Conservation (phyloP, 1,140 invertebrate genomes). For the Drosophila hydei region DNA sequence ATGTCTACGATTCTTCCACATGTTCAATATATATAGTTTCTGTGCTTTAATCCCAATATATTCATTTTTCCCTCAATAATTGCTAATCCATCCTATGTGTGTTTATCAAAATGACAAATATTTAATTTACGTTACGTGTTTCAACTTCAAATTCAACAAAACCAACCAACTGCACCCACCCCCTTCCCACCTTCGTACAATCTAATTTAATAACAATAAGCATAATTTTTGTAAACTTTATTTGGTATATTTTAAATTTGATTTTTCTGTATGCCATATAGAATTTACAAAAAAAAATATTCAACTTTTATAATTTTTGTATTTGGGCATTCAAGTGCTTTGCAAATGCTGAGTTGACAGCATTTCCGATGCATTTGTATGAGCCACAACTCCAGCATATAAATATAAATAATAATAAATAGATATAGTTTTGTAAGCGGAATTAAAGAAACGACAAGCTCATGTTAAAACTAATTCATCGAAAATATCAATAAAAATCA, state of each 20-base stretch:
- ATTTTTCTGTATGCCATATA: conserved; percentile 52
- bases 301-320: conserved; percentile 25
- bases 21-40: conserved; percentile 30
- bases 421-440: conserved; percentile 58
- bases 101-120: conserved; percentile 31
- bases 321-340: conserved; percentile 52
- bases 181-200: conserved; percentile 1
- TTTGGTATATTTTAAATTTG: conserved; percentile 44
- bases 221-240: conserved; percentile 59
- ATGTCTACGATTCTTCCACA: conserved; percentile 37
- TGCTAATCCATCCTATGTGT: conserved; percentile 27
- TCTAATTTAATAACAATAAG: conserved; percentile 24
- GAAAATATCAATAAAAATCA: conserved; percentile 40
- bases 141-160: conserved; percentile 18
- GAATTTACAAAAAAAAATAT: conserved; percentile 51
- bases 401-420: conserved; percentile 34
- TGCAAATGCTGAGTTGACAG: conserved; percentile 56
- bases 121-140: conserved; percentile 42
- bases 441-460: conserved; percentile 42
- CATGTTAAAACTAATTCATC: conserved; percentile 39
- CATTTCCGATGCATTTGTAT: conserved; percentile 64
- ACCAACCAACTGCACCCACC: neutral
- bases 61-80: neutral
- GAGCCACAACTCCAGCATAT: neutral
- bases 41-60: conserved; percentile 4